Evolutionary conservation across 2,888 invertebrate genomes (phyloP).

Genomic region (Dascillus cervinus): DNA sequence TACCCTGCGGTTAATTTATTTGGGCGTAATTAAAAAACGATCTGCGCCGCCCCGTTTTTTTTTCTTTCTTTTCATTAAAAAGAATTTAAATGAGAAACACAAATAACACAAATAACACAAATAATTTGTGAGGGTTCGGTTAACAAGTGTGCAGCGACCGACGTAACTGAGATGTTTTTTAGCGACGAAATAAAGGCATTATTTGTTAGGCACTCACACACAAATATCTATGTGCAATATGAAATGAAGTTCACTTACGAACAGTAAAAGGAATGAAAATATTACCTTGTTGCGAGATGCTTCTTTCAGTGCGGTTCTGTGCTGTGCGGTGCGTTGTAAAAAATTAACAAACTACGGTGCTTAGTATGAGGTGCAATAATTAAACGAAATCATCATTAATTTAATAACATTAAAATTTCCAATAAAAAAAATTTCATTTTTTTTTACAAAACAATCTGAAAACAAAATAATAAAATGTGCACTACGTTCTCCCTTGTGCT

Average conservation of each 20-base stretch:
- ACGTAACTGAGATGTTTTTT: too few relatives aligned
- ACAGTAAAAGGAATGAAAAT: conserved; percentile 8
- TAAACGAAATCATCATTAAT: conserved; percentile 21
- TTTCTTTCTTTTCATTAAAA: too few relatives aligned
- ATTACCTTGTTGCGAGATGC: conserved; percentile 23
- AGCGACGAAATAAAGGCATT: too few relatives aligned
- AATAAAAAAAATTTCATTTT: conserved; percentile 13
- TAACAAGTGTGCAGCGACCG: too few relatives aligned
- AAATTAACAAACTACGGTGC: conserved; percentile 19
- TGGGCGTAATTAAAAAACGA: too few relatives aligned
- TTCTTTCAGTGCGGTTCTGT: conserved; percentile 24
- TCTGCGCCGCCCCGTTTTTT: too few relatives aligned
- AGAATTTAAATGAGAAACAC: too few relatives aligned
- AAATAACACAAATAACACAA: too few relatives aligned
- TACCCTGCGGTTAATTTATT: too few relatives aligned
- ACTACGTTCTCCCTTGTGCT: conserved; percentile 20
- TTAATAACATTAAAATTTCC: conserved; percentile 10
- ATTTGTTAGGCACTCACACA: too few relatives aligned
- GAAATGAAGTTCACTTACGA: conserved; percentile 1
- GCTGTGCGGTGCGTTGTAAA: conserved; percentile 22
- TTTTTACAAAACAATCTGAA: conserved; percentile 8
- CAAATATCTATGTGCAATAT: too few relatives aligned
- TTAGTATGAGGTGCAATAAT: conserved; percentile 21
- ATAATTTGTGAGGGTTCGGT: too few relatives aligned
- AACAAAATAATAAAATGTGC: conserved; percentile 14